Percentiles rank a stretch among this genome's conserved stretches.
Conservation (phyloP, 2,797 vertebrate species). For the Crocidura indochinensis region DNA sequence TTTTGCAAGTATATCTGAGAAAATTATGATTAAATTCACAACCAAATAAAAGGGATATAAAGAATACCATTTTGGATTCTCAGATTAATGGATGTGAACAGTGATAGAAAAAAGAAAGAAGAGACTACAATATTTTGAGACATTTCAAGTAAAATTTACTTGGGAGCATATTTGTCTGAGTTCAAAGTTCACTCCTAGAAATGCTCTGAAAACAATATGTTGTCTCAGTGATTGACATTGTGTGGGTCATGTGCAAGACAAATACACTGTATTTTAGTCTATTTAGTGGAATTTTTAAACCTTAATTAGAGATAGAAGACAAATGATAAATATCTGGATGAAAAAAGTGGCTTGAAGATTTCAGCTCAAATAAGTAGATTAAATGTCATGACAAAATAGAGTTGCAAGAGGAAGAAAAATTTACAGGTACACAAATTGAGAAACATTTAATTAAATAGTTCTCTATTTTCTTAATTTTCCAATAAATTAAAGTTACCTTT, state of each 20-base stretch:
- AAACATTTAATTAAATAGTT: not conserved
- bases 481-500: not conserved
- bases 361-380: not conserved
- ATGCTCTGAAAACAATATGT: too few relatives aligned
- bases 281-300: not conserved
- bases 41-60: not conserved
- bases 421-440: not conserved
- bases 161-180: too few relatives aligned
- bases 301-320: not conserved
- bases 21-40: not conserved
- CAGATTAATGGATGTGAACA: not conserved
- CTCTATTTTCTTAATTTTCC: not conserved
- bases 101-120: not conserved
- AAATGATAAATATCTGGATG: not conserved
- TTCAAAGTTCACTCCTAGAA: too few relatives aligned
- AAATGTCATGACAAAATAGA: not conserved
- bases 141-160: not conserved
- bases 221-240: too few relatives aligned
- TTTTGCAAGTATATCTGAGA: not conserved
- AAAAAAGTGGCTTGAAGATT: not conserved
- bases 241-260: too few relatives aligned
- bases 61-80: not conserved
- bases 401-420: not conserved
- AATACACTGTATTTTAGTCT: too few relatives aligned
- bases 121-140: not conserved